Base-by-base conservation (phyloP, 2,888 invertebrate species). In the Platynereis dumerilii region DNA sequence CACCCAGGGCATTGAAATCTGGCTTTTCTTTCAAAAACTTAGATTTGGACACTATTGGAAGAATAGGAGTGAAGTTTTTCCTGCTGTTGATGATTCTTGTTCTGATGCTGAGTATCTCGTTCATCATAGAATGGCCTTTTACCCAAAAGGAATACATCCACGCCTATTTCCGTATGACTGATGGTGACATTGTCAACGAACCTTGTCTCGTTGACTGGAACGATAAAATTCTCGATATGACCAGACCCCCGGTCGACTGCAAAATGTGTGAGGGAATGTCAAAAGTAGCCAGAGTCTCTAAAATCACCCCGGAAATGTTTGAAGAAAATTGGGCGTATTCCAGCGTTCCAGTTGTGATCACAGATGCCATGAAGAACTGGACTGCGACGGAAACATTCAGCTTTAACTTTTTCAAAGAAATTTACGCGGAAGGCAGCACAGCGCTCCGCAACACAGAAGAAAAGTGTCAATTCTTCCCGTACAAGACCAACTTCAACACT, bases 401-500 rank as follows among this genome's bases (percentile, higher is more conserved):
- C 72, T 96, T 92, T 79, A 85, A 89, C 69, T 94, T 92, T 84
- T 93, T 97, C 83, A 91, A 91, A 72, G 85, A 78, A 42, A 68
- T 86, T 62, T 95, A 96, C 84, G 69, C 75, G 12, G 85, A 87
- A 34, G 87, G 86, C 48, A 71, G 69, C 63, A 60, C 68, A 39
- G 67, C 74, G 24, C 62, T 83, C 60, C 78, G 82, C 61, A 77
- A 74, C 60, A 67, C 65, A 12, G 74, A 75, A 48, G 69, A 58
- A 26, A 64, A 90, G 72, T 97, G 96, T 75, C 96, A 96, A 83
- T 97, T 95, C 85, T 93, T 97, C 80, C 93, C 96, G 0, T 97
- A 97, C 84, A 79, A 92, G 84, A 95, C 95, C 0, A 92, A 92
- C 42, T 92, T 96, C 76, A 86, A 85, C 34, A 90, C 88, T 55